Base-by-base conservation (phyloP, 2,797 vertebrate genomes). In the Thamnophis elegans region DNA sequence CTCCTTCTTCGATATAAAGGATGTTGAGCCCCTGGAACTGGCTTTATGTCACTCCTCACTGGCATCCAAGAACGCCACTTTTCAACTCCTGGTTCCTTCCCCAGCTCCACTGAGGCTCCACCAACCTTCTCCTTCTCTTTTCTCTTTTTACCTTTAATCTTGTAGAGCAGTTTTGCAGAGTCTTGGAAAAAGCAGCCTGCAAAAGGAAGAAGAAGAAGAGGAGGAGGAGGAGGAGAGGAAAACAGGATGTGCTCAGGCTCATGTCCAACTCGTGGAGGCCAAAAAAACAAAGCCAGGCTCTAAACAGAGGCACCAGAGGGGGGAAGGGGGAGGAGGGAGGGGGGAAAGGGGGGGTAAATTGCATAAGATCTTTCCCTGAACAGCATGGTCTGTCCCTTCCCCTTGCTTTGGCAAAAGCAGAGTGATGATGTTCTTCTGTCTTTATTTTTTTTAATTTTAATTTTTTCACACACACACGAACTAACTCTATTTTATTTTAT, bases 171-270 rank as follows among this genome's bases (percentile, higher is more conserved):
- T 65, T 62, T 92, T 89, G 93, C 86, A 51, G 91, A 87, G 89
- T 54, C 89, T 47, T 5, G 60, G 85, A 42, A 92, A 73, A 90
- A 59, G 4, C 1, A 36, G 51, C 25, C 26, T 22, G 42, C 88
- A 42, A 62, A 87, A 92, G 59, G 89, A 93, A 90, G 94, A 85
- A 86, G 58, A 94, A 93, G 62, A 2, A 10, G 87, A 86, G 55
- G 94, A 93, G 62, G 2, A 10, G 42, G 42, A 42, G 42, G 25
- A 87, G 18, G 89, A 87, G 65, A 68, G 82, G 90, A 94, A 96
- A 97, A 95, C 93, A 95, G 92, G 93, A 96, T 94, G 92, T 95
- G 95, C n/a, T 2, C 59, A 95, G 92, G 94, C 94, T 86, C 6
- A n/a, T 53, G n/a, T 94, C 87, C 94, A 96, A 92, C 92, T 94